Evolutionary conservation across 2,113 vertebrate genomes (phyloP), one percentile per base, ranked within the genome.

Genomic region (Erythrocercus mccallii): DNA sequence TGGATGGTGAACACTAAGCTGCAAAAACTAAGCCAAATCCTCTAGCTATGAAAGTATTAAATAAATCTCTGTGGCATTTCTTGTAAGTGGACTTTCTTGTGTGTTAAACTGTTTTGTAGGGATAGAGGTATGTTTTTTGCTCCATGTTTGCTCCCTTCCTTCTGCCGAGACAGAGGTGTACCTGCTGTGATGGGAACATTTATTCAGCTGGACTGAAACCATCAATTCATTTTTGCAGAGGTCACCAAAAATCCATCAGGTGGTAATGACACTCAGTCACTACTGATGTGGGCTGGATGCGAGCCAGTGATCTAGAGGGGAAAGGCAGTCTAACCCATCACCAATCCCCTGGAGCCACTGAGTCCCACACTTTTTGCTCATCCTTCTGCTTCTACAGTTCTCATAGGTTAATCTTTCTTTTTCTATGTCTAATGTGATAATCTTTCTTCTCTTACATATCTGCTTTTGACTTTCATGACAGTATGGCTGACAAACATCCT

Each of bases 401-500:
- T 96, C 70, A 45, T 61, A 94, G 91, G 81, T 94, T 97, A 94
- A 96, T 97, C 88, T 95, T 96, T 96, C 94, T 94, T 95, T 90
- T 90, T 88, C 86, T 88, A 28, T 76, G 84, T 95, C 88, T 96
- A 95, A 90, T 95, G 92, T 77, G 90, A 94, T 96, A 81, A 97
- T 97, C 83, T 92, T 97, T 97, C 95, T 97, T 95, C 86, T 95
- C 93, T 95, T 96, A 96, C 61, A 61, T 89, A 86, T 65, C 86
- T 95, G 54, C 93, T 90, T 95, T 97, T 97, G 92, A 93, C 88
- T 97, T 91, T 72, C 78, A 24, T 70, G 92, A 86, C 95, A 91
- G 83, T 73, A 47, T 60, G 78, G 88, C 88, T 97, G 93, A 96
- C 93, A 97, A 96, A 96, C 95, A 92, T 44, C 83, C 83, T 86